phyloP scores from a whole-genome alignment of 2,113 vertebrate genomes.

The Hippoglossus stenolepis region DNA sequence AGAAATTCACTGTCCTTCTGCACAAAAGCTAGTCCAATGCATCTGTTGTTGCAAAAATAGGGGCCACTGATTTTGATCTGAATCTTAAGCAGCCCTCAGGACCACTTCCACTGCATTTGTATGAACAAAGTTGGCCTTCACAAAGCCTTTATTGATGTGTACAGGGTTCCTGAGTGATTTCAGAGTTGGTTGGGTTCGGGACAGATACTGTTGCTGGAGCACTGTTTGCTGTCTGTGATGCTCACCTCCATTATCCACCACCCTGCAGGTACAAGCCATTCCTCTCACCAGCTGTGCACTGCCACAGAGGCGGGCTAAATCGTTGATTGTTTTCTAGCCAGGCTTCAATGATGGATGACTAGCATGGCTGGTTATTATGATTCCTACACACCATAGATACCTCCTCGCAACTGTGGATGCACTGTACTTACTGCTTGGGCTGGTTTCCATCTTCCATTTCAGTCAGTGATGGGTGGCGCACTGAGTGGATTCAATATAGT shows the following conservation, averaged over 20 bases:
- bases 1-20: neutral
- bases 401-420: conserved; percentile 32
- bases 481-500: conserved; percentile 41
- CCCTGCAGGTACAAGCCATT: conserved; percentile 67
- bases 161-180: conserved; percentile 53
- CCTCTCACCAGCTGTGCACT: conserved; percentile 48
- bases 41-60: conserved; percentile 2
- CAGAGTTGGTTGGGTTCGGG: conserved; percentile 40
- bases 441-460: conserved; percentile 54
- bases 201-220: conserved; percentile 39
- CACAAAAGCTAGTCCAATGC: neutral
- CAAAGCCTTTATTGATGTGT: conserved; percentile 49
- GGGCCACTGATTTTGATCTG: conserved; percentile 15
- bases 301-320: conserved; percentile 63
- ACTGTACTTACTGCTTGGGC: conserved; percentile 19
- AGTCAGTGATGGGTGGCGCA: conserved; percentile 34
- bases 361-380: conserved; percentile 61
- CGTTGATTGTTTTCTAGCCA: conserved; percentile 72
- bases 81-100: conserved; percentile 29
- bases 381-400: conserved; percentile 48
- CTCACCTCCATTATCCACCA: conserved; percentile 63
- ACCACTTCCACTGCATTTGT: conserved; percentile 11
- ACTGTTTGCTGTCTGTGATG: conserved; percentile 49
- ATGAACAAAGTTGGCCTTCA: conserved; percentile 25
- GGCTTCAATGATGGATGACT: conserved; percentile 71